A percentile compares a stretch with the other conserved stretches of the same genome.
These are phyloP conservation scores for Lasius platythorax DNA, from an alignment of 2,888 invertebrate species.

Conservation along the genomic window DNA sequence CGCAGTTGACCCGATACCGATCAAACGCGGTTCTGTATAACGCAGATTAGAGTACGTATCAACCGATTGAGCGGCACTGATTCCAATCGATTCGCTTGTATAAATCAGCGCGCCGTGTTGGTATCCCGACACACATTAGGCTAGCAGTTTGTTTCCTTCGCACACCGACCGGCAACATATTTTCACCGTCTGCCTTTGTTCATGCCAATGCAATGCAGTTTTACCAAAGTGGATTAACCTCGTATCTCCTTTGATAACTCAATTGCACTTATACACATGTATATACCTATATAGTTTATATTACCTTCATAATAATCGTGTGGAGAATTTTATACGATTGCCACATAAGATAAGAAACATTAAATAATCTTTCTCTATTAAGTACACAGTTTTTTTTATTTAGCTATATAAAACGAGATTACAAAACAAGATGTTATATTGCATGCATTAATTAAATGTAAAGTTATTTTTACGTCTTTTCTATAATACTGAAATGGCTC, in stretches of 20 bases:
- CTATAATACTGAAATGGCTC: neutral
- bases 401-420: neutral
- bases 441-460: neutral
- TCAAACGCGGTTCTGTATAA: slow-evolving; percentile 67
- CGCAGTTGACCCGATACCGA: slow-evolving; percentile 69
- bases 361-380: neutral
- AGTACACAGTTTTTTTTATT: neutral
- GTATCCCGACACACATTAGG: slow-evolving; percentile 59
- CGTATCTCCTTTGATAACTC: slow-evolving; percentile 39
- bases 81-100: slow-evolving; percentile 68
- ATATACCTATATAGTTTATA: neutral
- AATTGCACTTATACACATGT: neutral
- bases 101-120: slow-evolving; percentile 79
- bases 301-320: neutral
- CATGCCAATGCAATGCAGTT: slow-evolving; percentile 34
- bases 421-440: neutral
- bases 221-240: slow-evolving; percentile 28
- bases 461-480: neutral
- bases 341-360: neutral
- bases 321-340: neutral
- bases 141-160: slow-evolving; percentile 48
- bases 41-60: slow-evolving; percentile 55
- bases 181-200: slow-evolving; percentile 41
- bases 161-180: slow-evolving; percentile 37
- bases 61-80: slow-evolving; percentile 65